phyloP scores from a whole-genome alignment of 2,888 invertebrate species.

The Hedya salicella region DNA sequence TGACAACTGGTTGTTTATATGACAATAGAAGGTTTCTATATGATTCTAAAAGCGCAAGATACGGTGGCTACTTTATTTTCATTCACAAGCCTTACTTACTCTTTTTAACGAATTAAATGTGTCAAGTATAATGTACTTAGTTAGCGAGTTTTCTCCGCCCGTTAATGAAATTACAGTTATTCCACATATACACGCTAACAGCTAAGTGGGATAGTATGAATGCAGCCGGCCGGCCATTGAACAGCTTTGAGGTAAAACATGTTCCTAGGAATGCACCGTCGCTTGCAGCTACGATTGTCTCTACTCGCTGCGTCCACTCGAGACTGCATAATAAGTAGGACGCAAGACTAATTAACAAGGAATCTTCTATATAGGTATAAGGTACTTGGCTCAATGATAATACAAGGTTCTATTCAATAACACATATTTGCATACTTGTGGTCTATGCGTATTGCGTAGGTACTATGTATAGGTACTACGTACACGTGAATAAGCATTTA shows the following conservation, averaged over 20 bases:
- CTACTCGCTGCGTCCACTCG: conserved; percentile 35
- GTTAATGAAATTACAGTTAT: conserved; percentile 37
- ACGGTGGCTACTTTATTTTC: too few relatives aligned
- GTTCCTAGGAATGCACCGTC: conserved; percentile 71
- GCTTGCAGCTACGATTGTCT: conserved; percentile 44
- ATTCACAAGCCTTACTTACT: too few relatives aligned
- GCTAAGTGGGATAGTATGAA: conserved; percentile 46
- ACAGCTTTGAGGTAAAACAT: conserved; percentile 68
- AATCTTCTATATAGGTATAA: conserved; percentile 16
- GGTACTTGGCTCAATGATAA: conserved; percentile 18
- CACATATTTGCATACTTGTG: conserved; percentile 18
- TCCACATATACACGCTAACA: conserved; percentile 19
- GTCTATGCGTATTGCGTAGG: not conserved
- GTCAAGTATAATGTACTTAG: not conserved
- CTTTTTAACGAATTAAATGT: not conserved
- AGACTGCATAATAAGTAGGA: conserved; percentile 45
- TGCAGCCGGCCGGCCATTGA: conserved; percentile 54
- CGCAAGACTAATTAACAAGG: conserved; percentile 29
- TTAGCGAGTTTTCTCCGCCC: conserved; percentile 14
- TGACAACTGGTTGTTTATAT: too few relatives aligned
- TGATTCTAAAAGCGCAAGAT: too few relatives aligned
- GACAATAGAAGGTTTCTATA: too few relatives aligned
- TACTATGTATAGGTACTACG: too few relatives aligned
- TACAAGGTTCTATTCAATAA: conserved; percentile 7
- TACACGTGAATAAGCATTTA: too few relatives aligned